Evolutionary conservation across 2,113 vertebrate genomes (phyloP).

Genomic region (Periophthalmodon schlosseri): DNA sequence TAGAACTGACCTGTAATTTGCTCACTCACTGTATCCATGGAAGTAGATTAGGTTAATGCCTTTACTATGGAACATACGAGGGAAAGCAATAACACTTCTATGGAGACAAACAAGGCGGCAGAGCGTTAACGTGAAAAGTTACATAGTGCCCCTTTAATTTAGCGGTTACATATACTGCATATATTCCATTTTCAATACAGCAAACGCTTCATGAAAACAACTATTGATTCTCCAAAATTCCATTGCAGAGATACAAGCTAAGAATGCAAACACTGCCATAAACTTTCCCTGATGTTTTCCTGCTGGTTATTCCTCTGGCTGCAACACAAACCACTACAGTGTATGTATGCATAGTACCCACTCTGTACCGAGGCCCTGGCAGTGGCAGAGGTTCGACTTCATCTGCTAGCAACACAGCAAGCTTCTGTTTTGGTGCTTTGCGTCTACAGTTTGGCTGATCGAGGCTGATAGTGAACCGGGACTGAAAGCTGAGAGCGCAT

Average conservation of each 20-base stretch:
- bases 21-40: too few relatives aligned
- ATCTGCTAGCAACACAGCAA: conserved; percentile 32
- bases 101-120: too few relatives aligned
- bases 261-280: not conserved
- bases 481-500: conserved; percentile 54
- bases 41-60: too few relatives aligned
- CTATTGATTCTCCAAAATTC: not conserved
- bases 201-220: not conserved
- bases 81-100: too few relatives aligned
- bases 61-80: too few relatives aligned
- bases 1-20: too few relatives aligned
- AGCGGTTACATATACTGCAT: too few relatives aligned
- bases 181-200: not conserved
- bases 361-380: conserved; percentile 7
- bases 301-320: not conserved
- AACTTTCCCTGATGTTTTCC: not conserved
- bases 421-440: conserved; percentile 55
- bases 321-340: not conserved
- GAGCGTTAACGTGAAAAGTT: too few relatives aligned
- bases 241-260: not conserved
- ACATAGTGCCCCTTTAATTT: too few relatives aligned
- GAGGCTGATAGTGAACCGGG: conserved; percentile 39
- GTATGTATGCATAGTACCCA: not conserved
- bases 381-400: conserved; percentile 22
- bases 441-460: conserved; percentile 50